These are phyloP conservation scores for Phalanger gymnotis DNA, from an alignment of 2,797 vertebrate genomes.

Conservation along the genomic window DNA sequence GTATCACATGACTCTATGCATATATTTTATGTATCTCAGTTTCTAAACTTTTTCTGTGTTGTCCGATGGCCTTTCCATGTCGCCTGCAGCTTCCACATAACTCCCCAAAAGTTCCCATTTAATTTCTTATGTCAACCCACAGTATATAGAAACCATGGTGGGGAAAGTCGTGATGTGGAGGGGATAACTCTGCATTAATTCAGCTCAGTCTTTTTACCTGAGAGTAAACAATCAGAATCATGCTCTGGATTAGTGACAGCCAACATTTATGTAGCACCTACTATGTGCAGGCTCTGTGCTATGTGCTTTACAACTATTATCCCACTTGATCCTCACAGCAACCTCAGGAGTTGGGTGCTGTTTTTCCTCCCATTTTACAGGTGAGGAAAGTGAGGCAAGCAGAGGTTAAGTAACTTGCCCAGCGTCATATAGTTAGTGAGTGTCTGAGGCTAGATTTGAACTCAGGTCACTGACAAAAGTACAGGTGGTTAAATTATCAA, in stretches of 20 bases:
- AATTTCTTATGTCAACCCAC: neutral
- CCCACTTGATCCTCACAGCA: neutral
- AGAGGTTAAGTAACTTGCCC: neutral
- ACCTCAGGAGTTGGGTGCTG: neutral
- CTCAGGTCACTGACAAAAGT: neutral
- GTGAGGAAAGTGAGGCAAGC: neutral
- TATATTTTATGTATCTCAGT: neutral
- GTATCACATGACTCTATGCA: no score
- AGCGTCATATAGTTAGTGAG: neutral
- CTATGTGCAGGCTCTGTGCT: neutral
- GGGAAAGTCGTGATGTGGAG: neutral
- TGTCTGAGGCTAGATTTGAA: neutral
- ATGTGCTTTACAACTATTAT: neutral
- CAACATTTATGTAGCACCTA: neutral
- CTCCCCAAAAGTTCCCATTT: neutral
- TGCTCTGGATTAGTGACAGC: neutral
- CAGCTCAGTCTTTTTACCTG: neutral
- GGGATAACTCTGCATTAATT: neutral
- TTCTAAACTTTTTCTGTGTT: neutral
- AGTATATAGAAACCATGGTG: neutral
- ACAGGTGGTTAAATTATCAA: neutral
- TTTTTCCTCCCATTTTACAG: neutral
- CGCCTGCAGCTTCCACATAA: neutral
- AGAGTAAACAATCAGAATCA: neutral
- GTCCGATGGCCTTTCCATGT: no score